These are phyloP conservation scores for Ptyas mucosa DNA, from an alignment of 2,113 vertebrate genomes.

Conservation along the genomic window DNA sequence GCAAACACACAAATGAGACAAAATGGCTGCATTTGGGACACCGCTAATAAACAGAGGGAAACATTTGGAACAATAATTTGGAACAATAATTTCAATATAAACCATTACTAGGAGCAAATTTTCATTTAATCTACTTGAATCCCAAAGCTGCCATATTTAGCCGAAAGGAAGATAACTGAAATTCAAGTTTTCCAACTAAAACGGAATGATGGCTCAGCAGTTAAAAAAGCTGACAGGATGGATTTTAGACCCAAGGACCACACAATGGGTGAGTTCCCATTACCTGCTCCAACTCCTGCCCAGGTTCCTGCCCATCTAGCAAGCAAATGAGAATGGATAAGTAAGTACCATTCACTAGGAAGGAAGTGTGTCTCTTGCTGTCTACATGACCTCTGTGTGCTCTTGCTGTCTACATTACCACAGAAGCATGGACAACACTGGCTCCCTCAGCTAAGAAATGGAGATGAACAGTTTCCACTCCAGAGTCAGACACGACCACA, in stretches of 20 bases:
- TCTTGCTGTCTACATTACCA: background rate
- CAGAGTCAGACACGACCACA: background rate
- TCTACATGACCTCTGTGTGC: background rate
- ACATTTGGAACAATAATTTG: background rate
- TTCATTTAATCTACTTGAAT: background rate
- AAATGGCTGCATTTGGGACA: background rate
- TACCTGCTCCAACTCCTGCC: background rate
- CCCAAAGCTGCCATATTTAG: background rate
- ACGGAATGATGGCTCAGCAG: background rate
- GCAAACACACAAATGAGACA: background rate
- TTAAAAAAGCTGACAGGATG: background rate
- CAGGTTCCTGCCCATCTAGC: background rate
- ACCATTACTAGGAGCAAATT: background rate
- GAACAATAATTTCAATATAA: background rate
- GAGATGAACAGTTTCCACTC: background rate
- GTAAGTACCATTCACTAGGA: background rate
- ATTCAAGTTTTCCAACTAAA: background rate
- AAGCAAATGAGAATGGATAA: background rate
- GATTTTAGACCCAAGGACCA: background rate
- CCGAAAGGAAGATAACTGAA: background rate
- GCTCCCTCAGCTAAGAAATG: background rate
- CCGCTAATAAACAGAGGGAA: background rate
- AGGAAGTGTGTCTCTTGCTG: background rate
- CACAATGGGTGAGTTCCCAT: background rate
- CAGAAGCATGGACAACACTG: background rate